Conservation (phyloP, 2,888 invertebrate species). For the Caradrina kadenii region DNA sequence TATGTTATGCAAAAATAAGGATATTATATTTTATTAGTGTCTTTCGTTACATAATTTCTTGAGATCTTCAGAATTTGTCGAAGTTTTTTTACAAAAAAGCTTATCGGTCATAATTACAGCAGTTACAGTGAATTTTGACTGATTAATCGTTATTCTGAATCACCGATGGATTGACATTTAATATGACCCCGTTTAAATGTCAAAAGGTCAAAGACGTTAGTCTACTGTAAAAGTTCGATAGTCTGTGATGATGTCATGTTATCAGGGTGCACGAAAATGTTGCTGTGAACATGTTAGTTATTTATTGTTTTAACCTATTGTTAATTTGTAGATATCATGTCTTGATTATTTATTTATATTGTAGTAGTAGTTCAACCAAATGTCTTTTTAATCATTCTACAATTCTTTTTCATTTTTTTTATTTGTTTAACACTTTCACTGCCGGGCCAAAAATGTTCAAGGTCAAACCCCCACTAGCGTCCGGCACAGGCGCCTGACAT, state of each 20-base stretch:
- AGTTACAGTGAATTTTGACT: no score
- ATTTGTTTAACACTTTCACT: no score
- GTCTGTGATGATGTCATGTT: conserved; percentile 25
- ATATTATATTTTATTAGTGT: no score
- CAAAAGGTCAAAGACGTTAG: conserved; percentile 7
- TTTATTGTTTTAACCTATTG: conserved; percentile 20
- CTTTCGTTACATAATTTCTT: no score
- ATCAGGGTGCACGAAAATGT: conserved; percentile 20
- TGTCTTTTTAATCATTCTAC: conserved; percentile 16
- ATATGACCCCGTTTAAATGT: neutral
- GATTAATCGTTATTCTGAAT: neutral
- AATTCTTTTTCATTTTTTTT: no score
- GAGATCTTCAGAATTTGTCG: no score
- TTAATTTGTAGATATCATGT: conserved; percentile 38
- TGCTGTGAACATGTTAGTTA: conserved; percentile 7
- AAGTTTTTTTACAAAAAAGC: no score
- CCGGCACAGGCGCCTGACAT: no score
- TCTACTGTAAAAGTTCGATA: conserved; percentile 4
- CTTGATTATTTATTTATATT: conserved; percentile 25
- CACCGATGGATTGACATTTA: neutral
- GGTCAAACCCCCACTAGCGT: no score
- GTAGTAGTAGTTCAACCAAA: neutral
- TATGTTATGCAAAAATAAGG: no score
- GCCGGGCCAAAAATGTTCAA: no score
- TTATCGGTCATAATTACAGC: no score